Conservation (phyloP, 2,888 invertebrate genomes). For the Campopleginae sp. region DNA sequence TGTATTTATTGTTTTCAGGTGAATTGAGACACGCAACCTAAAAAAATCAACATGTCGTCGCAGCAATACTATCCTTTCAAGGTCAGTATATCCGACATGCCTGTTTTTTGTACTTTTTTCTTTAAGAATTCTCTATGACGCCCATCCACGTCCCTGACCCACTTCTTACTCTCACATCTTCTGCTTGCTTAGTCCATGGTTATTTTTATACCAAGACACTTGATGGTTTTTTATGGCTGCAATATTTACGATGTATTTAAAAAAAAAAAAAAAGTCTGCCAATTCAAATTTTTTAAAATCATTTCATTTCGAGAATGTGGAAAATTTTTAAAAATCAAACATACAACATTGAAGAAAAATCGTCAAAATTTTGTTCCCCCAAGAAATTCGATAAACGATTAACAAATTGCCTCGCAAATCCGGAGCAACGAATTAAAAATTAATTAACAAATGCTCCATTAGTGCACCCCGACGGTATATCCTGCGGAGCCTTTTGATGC, state of each 20-base stretch:
- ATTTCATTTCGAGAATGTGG: neutral
- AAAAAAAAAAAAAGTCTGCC: neutral
- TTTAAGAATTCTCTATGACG: slow-evolving; percentile 50
- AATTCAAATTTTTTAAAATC: neutral
- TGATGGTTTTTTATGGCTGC: neutral
- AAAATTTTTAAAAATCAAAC: neutral
- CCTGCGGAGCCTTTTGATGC: slow-evolving; percentile 95
- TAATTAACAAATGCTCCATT: slow-evolving; percentile 53
- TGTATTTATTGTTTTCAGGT: slow-evolving; percentile 43
- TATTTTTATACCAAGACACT: slow-evolving; percentile 30
- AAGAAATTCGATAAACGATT: neutral
- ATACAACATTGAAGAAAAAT: too few relatives aligned
- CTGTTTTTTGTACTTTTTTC: slow-evolving; percentile 58
- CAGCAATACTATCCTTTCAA: slow-evolving; percentile 95
- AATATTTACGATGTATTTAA: neutral
- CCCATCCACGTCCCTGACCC: slow-evolving; percentile 65
- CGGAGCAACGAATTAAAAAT: neutral
- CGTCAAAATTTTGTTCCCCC: too few relatives aligned
- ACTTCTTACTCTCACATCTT: slow-evolving; percentile 54
- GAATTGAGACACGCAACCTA: neutral
- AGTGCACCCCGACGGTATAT: slow-evolving; percentile 95
- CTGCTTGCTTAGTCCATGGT: neutral
- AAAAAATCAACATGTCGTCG: slow-evolving; percentile 88
- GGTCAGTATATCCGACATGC: slow-evolving; percentile 86
- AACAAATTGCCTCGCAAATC: neutral